A percentile compares a stretch with the other conserved stretches of the same genome.
phyloP scores from a whole-genome alignment of 2,113 vertebrate genomes.

The Cygnus buccinator region DNA sequence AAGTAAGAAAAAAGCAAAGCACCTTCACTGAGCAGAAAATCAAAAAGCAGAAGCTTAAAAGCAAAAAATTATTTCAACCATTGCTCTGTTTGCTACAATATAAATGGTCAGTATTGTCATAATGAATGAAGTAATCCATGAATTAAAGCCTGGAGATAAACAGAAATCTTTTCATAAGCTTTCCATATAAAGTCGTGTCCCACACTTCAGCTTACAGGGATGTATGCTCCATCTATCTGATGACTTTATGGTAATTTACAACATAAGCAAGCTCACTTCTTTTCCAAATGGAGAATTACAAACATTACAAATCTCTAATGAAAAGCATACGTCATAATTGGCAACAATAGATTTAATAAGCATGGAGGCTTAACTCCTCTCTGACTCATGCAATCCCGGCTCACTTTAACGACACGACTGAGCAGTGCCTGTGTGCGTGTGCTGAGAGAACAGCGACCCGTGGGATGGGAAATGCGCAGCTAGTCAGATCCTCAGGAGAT shows the following conservation, averaged over 20 bases:
- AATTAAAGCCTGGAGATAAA: background rate
- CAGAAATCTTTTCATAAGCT: background rate
- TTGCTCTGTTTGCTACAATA: background rate
- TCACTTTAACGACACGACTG: background rate
- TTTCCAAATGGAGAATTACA: conserved; percentile 18
- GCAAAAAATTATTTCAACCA: background rate
- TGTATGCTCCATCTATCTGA: background rate
- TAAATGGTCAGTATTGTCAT: background rate
- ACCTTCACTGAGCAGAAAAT: background rate
- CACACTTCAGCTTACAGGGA: background rate
- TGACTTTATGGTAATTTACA: background rate
- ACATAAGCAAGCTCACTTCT: background rate
- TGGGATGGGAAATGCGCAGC: background rate
- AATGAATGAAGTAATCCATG: background rate
- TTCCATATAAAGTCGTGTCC: conserved; percentile 12
- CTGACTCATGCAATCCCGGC: background rate
- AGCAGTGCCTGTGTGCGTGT: background rate
- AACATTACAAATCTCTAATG: background rate
- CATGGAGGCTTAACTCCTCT: background rate
- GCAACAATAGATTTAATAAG: conserved; percentile 35
- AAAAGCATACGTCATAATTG: conserved; percentile 21
- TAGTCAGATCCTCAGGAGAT: background rate
- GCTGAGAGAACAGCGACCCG: background rate
- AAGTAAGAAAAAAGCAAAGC: background rate
- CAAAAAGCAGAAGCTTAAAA: background rate